Evolutionary conservation across 2,888 invertebrate species (phyloP), one percentile per base, ranked within the genome.

Genomic region (Pseudolycoriella hygida): DNA sequence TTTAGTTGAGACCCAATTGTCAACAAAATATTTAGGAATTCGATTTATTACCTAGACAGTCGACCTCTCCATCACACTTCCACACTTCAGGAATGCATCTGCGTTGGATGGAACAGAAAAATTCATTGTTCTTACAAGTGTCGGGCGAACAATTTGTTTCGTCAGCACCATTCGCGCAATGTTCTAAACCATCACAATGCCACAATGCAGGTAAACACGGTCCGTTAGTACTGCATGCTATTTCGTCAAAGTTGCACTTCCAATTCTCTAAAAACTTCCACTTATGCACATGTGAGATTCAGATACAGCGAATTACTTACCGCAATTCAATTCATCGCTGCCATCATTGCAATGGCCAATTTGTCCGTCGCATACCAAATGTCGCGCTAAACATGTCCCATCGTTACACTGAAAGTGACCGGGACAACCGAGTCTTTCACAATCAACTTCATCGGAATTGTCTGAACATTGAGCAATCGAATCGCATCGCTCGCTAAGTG

Each of bases 341-440:
- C 72, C 71, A 54, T 77, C 76, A 41, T 68, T 67, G 53, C 77
- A 77, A 51, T 77, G 73, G 4, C 66, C 56, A 45, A 75, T 73
- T 20, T 37, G 32, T 15, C 72, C 73, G 56, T 77, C 74, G 54
- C 77, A 77, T 0, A 76, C 75, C 11, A 73, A 59, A 52, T 73
- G 67, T 43, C 74, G 60, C 51, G 69, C 72, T 25, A 77, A 61
- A 51, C 76, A 77, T 50, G 73, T 71, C 1, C 73, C 73, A 52
- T 65, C 72, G 4, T 62, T 57, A 51, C 75, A 76, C 64, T 69
- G 55, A 61, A 74, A 76, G 51, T 74, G 75, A 42, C 70, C 70
- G 2, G 68, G 70, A 53, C 76, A 76, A n/a, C 67, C 67, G 41
- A 69, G 64, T 53, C 67, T 61, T 40, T 65, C 58, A 54, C 77